Percentiles rank a stretch among this genome's conserved stretches.
These are phyloP conservation scores for Augochlorella aurata DNA, from an alignment of 2,888 invertebrate genomes.

Conservation along the genomic window DNA sequence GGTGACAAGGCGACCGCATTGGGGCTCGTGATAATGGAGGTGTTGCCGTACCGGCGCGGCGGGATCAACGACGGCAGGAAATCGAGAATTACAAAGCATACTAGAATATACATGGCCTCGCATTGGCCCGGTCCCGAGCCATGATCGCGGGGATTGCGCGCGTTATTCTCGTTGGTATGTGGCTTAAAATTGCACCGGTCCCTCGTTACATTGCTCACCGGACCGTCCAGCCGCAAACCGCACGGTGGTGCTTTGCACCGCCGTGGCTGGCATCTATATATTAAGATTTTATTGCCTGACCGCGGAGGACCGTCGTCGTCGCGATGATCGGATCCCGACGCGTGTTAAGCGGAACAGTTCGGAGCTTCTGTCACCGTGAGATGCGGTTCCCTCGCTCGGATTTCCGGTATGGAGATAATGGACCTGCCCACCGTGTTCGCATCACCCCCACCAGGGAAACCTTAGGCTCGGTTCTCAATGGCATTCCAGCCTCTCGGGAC, in stretches of 20 bases:
- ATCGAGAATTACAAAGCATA: constrained; percentile 69
- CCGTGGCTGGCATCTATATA: constrained; percentile 62
- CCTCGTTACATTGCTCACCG: constrained; percentile 74
- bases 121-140: constrained; percentile 39
- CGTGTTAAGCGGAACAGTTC: constrained; percentile 19
- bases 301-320: constrained; percentile 20
- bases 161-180: constrained; percentile 65
- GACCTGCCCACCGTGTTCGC: neutral
- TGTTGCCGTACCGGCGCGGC: constrained; percentile 23
- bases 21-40: constrained; percentile 39
- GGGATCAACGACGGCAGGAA: constrained; percentile 64
- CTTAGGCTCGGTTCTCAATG: neutral
- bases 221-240: constrained; percentile 79
- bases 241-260: constrained; percentile 64
- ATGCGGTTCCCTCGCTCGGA: constrained; percentile 23
- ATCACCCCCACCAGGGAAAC: neutral
- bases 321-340: constrained; percentile 4
- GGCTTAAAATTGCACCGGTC: constrained; percentile 64
- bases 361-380: constrained; percentile 2
- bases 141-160: constrained; percentile 34
- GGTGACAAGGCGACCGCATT: constrained; percentile 48
- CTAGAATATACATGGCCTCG: constrained; percentile 58
- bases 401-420: constrained; percentile 52
- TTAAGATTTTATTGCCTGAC: constrained; percentile 64
- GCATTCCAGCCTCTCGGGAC: neutral